Evolutionary conservation across 2,888 invertebrate species (phyloP).

Genomic region (Rhimphoctona megacephalus): DNA sequence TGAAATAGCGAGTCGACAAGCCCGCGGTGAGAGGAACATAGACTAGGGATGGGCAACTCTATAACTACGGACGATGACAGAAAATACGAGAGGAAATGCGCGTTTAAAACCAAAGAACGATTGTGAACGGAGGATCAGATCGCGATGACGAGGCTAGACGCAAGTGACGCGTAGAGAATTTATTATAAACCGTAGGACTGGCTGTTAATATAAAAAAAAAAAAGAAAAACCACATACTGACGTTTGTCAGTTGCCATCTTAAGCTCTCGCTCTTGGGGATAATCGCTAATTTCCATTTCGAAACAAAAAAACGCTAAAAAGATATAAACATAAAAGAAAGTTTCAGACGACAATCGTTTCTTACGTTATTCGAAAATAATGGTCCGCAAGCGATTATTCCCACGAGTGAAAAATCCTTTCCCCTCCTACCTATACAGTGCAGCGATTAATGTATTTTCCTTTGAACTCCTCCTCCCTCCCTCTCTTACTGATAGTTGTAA

Average conservation of each 20-base stretch:
- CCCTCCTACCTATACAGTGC: constrained; percentile 16
- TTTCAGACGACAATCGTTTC: constrained; percentile 47
- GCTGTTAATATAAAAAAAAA: constrained; percentile 10
- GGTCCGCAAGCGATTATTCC: constrained; percentile 21
- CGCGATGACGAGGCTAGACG: constrained; percentile 36
- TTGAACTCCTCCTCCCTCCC: not conserved
- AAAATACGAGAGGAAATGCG: constrained; percentile 15
- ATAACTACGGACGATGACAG: not conserved
- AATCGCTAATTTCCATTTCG: constrained; percentile 14
- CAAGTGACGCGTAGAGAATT: constrained; percentile 52
- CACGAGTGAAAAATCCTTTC: constrained; percentile 7
- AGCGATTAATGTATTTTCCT: constrained; percentile 35
- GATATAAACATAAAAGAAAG: constrained; percentile 26
- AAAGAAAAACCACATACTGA: constrained; percentile 16
- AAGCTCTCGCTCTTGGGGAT: constrained; percentile 23
- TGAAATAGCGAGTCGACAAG: not conserved
- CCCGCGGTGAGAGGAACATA: not conserved
- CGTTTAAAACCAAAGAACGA: constrained; percentile 62
- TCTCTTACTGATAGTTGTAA: constrained; percentile 13
- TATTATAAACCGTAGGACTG: constrained; percentile 48
- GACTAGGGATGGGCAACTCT: not conserved
- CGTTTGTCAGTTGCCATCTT: constrained; percentile 14
- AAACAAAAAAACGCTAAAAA: constrained; percentile 1
- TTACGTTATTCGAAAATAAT: constrained; percentile 20
- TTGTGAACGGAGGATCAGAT: constrained; percentile 33